phyloP scores from a whole-genome alignment of 2,888 invertebrate genomes.

The Drosophila quinaria region DNA sequence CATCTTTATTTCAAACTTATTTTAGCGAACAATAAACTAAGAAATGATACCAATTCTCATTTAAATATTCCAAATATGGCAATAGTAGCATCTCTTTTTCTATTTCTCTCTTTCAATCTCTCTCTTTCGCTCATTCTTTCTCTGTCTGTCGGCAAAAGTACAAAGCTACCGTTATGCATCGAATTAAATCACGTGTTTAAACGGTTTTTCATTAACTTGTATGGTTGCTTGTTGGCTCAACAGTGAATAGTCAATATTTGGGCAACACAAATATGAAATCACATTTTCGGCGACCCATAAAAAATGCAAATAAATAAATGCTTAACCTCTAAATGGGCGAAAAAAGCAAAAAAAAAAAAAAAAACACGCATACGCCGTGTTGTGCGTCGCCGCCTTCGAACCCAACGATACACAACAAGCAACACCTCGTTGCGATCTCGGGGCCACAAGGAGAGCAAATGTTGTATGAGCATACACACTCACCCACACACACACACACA shows the following conservation, averaged over 20 bases:
- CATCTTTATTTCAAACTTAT: neutral
- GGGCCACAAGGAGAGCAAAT: slow-evolving; percentile 61
- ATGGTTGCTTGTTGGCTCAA: slow-evolving; percentile 27
- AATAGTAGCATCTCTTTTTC: neutral
- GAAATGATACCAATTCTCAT: neutral
- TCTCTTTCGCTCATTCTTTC: neutral
- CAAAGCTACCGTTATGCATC: slow-evolving; percentile 37
- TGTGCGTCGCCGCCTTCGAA: slow-evolving; percentile 9
- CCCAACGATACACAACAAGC: slow-evolving; percentile 47
- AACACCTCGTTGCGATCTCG: slow-evolving; percentile 69
- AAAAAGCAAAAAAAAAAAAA: neutral
- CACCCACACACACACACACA: slow-evolving; percentile 12
- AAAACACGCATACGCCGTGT: slow-evolving; percentile 51
- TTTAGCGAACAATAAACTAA: neutral
- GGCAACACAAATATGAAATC: slow-evolving; percentile 59
- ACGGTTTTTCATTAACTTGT: slow-evolving; percentile 52
- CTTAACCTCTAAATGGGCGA: slow-evolving; percentile 69
- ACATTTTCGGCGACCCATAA: slow-evolving; percentile 75
- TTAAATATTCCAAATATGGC: slow-evolving; percentile 13
- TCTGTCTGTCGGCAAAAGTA: slow-evolving; percentile 42
- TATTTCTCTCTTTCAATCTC: neutral
- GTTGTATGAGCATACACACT: slow-evolving; percentile 41
- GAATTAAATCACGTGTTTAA: slow-evolving; percentile 47
- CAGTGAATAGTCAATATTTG: slow-evolving; percentile 63
- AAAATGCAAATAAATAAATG: slow-evolving; percentile 65